Conservation (phyloP, 2,113 vertebrate genomes). For the Sinocyclocheilus anophthalmus region DNA sequence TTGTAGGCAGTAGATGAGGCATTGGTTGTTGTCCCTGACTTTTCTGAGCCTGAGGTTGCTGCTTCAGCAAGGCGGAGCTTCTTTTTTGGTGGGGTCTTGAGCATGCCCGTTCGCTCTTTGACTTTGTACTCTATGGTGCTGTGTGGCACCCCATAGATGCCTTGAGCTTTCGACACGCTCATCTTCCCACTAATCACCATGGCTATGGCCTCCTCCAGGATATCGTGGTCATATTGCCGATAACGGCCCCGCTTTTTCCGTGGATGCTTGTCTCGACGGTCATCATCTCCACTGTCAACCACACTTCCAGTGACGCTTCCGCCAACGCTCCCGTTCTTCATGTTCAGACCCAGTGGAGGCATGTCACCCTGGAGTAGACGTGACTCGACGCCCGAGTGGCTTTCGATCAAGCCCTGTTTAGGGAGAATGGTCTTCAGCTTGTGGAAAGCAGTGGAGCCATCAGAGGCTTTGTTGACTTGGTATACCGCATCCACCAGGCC, state of each 20-base stretch:
- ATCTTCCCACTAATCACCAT: constrained; percentile 98
- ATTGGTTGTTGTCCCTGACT: constrained; percentile 87
- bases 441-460: constrained; percentile 84
- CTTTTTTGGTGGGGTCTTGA: constrained; percentile 99
- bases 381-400: constrained; percentile 84
- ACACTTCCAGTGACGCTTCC: constrained; percentile 70
- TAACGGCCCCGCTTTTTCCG: constrained; percentile 98
- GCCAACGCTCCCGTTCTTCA: constrained; percentile 76
- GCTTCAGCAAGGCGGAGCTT: constrained; percentile 88
- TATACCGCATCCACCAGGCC: constrained; percentile 88
- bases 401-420: constrained; percentile 87
- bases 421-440: constrained; percentile 91
- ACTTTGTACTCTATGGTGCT: constrained; percentile 99
- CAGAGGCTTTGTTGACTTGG: constrained; percentile 87
- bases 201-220: constrained; percentile 96
- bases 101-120: constrained; percentile 95
- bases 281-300: constrained; percentile 87
- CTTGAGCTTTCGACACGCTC: constrained; percentile 99
- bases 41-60: constrained; percentile 84
- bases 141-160: constrained; percentile 97
- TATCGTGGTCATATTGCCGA: constrained; percentile 96
- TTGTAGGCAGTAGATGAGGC: constrained; percentile 78
- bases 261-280: constrained; percentile 93
- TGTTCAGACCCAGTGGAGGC: constrained; percentile 90
- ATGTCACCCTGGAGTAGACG: constrained; percentile 88